Percentiles rank a stretch among this genome's conserved stretches.
phyloP scores from a whole-genome alignment of 2,888 invertebrate genomes.

The Heliconius erato region DNA sequence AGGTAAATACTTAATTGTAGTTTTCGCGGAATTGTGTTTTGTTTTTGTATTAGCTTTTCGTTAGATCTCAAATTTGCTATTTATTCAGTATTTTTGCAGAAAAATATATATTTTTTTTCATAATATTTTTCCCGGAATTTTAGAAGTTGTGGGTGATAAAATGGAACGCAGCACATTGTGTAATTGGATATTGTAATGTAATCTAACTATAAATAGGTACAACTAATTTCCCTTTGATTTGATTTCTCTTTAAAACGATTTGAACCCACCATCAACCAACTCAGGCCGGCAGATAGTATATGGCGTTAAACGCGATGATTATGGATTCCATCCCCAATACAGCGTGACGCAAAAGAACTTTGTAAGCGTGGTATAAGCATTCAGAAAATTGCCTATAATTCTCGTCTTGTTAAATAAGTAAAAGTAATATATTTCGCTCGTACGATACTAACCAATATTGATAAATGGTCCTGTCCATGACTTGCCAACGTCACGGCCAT shows the following conservation, averaged over 20 bases:
- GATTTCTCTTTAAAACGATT: too few relatives aligned
- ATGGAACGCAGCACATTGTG: neutral
- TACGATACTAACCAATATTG: conserved; percentile 57
- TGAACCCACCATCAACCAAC: too few relatives aligned
- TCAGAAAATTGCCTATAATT: conserved; percentile 14
- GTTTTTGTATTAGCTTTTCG: neutral
- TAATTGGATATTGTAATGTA: too few relatives aligned
- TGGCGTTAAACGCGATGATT: too few relatives aligned
- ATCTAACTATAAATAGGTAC: too few relatives aligned
- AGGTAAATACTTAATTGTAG: neutral
- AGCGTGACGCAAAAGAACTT: neutral
- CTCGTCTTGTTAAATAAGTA: conserved; percentile 24
- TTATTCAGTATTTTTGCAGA: neutral
- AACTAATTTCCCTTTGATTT: too few relatives aligned
- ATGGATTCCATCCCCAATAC: too few relatives aligned
- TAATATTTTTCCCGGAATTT: neutral
- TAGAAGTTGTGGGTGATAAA: neutral
- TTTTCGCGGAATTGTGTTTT: neutral
- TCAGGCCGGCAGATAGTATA: too few relatives aligned
- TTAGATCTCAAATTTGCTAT: neutral
- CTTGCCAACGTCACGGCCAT: conserved; percentile 61
- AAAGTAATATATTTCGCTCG: conserved; percentile 40
- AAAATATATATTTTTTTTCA: neutral
- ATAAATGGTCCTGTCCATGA: conserved; percentile 73
- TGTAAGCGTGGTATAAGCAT: neutral